A percentile compares a stretch with the other conserved stretches of the same genome.
Evolutionary conservation across 2,888 invertebrate species (phyloP).

Genomic region (Argyresthia albistria): DNA sequence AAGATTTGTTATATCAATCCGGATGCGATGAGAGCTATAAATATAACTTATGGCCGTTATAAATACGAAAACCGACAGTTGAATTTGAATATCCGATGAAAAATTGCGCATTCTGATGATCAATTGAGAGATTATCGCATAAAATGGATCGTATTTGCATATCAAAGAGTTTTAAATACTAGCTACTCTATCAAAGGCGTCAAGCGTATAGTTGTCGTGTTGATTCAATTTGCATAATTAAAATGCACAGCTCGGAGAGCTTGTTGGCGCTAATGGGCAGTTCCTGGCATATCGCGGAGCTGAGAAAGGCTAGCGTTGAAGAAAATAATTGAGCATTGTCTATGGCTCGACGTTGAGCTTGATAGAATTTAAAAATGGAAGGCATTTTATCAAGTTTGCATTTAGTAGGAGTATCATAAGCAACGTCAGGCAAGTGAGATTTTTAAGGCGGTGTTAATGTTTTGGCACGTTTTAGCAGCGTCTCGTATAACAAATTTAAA

Average conservation of each 20-base stretch:
- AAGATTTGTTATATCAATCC: slow-evolving; percentile 10
- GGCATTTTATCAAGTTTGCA: background rate
- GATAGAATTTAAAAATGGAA: background rate
- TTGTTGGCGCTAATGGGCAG: slow-evolving; percentile 2
- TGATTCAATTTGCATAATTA: background rate
- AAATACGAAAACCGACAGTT: background rate
- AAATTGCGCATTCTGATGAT: background rate
- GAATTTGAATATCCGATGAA: background rate
- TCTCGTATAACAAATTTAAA: no score
- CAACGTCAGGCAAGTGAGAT: no score
- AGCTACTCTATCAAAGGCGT: background rate
- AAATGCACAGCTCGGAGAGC: background rate
- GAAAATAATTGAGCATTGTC: background rate
- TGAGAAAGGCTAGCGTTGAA: background rate
- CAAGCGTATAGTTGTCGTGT: background rate
- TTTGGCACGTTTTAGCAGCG: no score
- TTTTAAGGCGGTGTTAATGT: no score
- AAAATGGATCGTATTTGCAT: background rate
- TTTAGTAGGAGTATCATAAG: no score
- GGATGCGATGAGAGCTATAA: background rate
- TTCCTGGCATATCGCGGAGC: background rate
- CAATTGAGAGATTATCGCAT: background rate
- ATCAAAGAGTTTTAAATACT: background rate
- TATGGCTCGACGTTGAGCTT: background rate
- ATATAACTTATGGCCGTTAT: background rate